phyloP scores from a whole-genome alignment of 2,888 invertebrate species.

The Atethmia centrago region DNA sequence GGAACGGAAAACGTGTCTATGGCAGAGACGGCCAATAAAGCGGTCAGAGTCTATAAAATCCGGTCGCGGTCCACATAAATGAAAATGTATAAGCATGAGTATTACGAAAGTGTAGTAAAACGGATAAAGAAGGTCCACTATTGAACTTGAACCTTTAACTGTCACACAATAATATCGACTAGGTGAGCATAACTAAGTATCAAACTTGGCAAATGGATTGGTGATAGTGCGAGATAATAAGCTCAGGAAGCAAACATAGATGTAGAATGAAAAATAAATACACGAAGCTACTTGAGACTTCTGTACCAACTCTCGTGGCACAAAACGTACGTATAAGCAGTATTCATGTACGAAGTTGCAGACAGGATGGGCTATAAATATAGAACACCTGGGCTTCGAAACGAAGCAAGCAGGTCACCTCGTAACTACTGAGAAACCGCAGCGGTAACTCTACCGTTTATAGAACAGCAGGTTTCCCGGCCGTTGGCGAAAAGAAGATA shows the following conservation, averaged over 20 bases:
- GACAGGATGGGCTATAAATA: constrained; percentile 60
- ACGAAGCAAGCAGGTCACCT: constrained; percentile 60
- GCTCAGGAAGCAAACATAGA: background rate
- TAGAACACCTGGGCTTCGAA: constrained; percentile 61
- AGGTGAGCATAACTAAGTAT: background rate
- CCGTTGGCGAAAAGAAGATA: constrained; percentile 1
- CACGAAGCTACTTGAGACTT: constrained; percentile 21
- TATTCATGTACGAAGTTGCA: constrained; percentile 35
- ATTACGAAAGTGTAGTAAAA: constrained; percentile 22
- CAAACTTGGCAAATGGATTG: background rate
- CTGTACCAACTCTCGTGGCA: constrained; percentile 14
- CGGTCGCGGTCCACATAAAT: constrained; percentile 26
- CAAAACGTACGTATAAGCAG: constrained; percentile 35
- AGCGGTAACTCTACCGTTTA: constrained; percentile 20
- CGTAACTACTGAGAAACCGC: constrained; percentile 46
- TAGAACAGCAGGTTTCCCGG: constrained; percentile 7
- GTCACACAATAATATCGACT: background rate
- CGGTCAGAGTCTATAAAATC: constrained; percentile 49
- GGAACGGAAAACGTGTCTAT: constrained; percentile 35
- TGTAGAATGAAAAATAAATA: background rate
- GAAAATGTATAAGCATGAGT: constrained; percentile 19
- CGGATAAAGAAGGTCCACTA: constrained; percentile 29
- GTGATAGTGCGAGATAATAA: background rate
- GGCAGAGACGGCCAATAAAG: constrained; percentile 44
- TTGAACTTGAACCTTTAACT: constrained; percentile 6